Evolutionary conservation across 2,113 vertebrate species (phyloP), one percentile per base, ranked within the genome.

Genomic region (Percina caprodes): DNA sequence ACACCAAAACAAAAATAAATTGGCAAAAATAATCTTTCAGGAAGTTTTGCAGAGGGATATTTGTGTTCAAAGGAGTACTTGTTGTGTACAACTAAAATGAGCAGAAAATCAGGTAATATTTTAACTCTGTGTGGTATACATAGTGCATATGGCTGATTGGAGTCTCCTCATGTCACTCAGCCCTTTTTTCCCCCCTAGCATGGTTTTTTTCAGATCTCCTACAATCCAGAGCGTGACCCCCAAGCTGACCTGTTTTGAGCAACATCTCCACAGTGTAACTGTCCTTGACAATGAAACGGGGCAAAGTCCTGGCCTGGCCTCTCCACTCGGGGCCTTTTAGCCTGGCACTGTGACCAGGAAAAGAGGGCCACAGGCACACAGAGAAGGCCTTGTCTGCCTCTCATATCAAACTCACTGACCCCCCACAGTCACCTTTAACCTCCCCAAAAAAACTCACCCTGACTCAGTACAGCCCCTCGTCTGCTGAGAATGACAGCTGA

Each of bases 191-290:
- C 74, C 69, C 59, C 59, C 74, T n/a, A 12, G 24, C 14, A 56
- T 68, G 55, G n/a, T 81, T 42, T 92, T 76, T 88, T 75, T 88
- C 93, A 87, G 73, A 77, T 82, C 86, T 39, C 59, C 88, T 90
- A 95, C 95, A 95, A 95, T 96, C 62, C 95, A 92, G 90, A 93
- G 92, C 92, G 86, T 95, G 96, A 98, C 96, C 96, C 95, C 6
- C 4, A 93, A 93, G 93, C 94, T 95, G 96, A 97, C 96, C 96
- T 93, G 95, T 94, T 96, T 96, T 96, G 94, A 97, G 93, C 93
- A 52, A 95, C 95, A 96, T 96, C 94, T 96, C 96, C 96, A 96
- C 95, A 96, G 96, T 97, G 94, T 96, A 95, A 97, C 96, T 97
- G 97, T 97, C 96, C 95, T 95, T 95, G 95, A 97, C 96, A 98